Evolutionary conservation across 2,113 vertebrate species (phyloP).

Genomic region (Thalassarche chlororhynchos): DNA sequence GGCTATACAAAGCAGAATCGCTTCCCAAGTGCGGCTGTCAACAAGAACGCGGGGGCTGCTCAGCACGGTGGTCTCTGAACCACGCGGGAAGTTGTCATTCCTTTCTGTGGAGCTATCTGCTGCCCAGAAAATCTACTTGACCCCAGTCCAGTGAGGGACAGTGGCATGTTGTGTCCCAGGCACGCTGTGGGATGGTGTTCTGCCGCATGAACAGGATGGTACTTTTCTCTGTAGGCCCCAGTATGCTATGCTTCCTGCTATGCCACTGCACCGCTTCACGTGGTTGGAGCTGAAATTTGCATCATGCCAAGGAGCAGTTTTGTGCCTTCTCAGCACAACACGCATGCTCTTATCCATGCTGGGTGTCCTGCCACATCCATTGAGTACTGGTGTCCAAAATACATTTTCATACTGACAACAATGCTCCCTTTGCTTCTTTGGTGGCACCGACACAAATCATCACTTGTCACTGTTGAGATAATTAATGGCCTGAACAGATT

Average conservation of each 20-base stretch:
- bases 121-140: background rate
- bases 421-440: background rate
- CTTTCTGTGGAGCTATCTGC: background rate
- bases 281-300: background rate
- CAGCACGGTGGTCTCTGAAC: background rate
- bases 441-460: background rate
- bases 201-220: background rate
- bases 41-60: background rate
- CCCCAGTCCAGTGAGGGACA: background rate
- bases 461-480: background rate
- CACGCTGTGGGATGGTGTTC: background rate
- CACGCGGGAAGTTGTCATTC: fast-evolving
- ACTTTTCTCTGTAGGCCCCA: background rate
- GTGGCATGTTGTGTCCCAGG: background rate
- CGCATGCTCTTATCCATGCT: background rate
- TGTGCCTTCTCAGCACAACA: background rate
- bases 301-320: background rate
- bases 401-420: background rate
- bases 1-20: background rate
- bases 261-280: background rate
- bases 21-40: fast-evolving
- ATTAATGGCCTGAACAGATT: background rate
- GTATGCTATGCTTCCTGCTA: background rate
- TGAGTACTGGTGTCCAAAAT: background rate
- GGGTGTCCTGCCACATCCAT: background rate